A percentile compares a stretch with the other conserved stretches of the same genome.
These are phyloP conservation scores for Catamblyrhynchus diadema DNA, from an alignment of 2,797 vertebrate species.

Conservation along the genomic window DNA sequence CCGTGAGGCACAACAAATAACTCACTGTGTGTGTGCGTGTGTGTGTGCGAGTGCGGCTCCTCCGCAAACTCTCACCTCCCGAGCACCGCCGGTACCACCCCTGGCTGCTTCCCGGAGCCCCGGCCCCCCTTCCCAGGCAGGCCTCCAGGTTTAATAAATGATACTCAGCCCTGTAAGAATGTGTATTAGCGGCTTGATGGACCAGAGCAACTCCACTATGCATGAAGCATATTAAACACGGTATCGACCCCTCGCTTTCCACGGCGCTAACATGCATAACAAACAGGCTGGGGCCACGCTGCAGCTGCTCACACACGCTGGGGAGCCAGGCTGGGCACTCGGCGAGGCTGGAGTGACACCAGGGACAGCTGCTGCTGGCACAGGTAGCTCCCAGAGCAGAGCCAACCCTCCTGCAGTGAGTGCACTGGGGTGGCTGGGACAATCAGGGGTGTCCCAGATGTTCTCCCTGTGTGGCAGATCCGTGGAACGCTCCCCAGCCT, in stretches of 20 bases:
- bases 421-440: accelerated
- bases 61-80: background rate
- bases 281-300: background rate
- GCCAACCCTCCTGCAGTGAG: accelerated
- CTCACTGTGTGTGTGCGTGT: accelerated
- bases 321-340: background rate
- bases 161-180: background rate
- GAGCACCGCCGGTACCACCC: background rate
- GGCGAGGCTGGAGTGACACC: background rate
- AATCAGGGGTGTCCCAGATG: accelerated
- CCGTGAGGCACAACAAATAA: background rate
- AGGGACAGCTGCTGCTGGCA: background rate
- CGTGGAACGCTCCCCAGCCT: background rate
- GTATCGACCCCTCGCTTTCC: background rate
- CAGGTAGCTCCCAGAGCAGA: background rate
- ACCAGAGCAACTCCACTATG: background rate
- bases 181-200: conserved; percentile 20
- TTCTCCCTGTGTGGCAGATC: background rate
- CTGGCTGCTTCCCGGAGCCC: background rate
- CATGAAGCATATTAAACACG: conserved; percentile 8
- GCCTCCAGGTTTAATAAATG: conserved; percentile 8
- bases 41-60: accelerated
- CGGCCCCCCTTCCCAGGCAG: background rate
- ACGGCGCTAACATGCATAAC: background rate
- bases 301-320: background rate